These are phyloP conservation scores for Sebastes ruberrimus DNA, from an alignment of 2,797 vertebrate species.

Conservation along the genomic window DNA sequence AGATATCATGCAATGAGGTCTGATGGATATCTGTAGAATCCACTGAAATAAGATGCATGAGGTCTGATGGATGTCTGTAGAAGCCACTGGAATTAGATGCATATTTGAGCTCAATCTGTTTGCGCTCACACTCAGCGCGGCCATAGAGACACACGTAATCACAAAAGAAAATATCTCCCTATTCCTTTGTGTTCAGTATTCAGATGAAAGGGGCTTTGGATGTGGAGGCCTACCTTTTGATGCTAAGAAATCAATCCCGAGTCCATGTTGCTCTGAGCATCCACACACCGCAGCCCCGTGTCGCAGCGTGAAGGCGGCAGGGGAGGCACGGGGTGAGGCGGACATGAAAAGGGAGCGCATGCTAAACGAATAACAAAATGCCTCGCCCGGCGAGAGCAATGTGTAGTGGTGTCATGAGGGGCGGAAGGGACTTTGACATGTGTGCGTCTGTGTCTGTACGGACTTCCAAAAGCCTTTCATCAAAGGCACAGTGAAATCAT, in stretches of 20 bases:
- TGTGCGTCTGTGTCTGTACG: not conserved
- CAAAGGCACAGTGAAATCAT: conserved; percentile 37
- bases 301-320: conserved; percentile 40
- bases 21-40: conserved; percentile 27
- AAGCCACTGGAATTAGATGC: conserved; percentile 39
- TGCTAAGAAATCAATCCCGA: conserved; percentile 61
- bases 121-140: conserved; percentile 21
- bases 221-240: conserved; percentile 57
- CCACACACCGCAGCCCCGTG: conserved; percentile 19
- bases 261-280: conserved; percentile 48
- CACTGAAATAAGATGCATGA: conserved; percentile 36
- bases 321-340: conserved; percentile 30
- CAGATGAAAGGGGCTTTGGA: conserved; percentile 63
- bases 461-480: conserved; percentile 45
- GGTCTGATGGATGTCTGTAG: conserved; percentile 17
- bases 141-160: conserved; percentile 25
- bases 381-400: not conserved
- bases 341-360: conserved; percentile 61
- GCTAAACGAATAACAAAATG: conserved; percentile 65
- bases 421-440: conserved; percentile 6
- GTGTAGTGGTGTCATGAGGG: conserved; percentile 11
- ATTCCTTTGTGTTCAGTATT: conserved; percentile 51
- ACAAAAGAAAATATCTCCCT: conserved; percentile 27
- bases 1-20: not conserved
- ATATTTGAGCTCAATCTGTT: conserved; percentile 35